Conservation (phyloP, 1,140 invertebrate genomes). For the Drosophila pseudoananassae region DNA sequence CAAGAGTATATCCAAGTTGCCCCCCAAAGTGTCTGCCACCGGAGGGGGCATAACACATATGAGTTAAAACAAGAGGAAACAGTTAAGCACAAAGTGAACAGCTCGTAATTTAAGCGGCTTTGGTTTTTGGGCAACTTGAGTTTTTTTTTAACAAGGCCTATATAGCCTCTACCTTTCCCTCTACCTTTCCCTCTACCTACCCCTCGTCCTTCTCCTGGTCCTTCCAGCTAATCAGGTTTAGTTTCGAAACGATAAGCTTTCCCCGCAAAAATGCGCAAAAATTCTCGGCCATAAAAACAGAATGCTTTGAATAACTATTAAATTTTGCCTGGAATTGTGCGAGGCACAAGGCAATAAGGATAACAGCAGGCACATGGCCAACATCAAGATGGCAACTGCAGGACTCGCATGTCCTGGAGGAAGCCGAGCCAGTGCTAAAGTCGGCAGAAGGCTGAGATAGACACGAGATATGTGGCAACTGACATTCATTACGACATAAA, state of each 20-base stretch:
- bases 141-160: constrained; percentile 17
- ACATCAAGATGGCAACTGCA: constrained; percentile 19
- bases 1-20: not conserved
- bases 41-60: constrained; percentile 14
- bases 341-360: constrained; percentile 7
- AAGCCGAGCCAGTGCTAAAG: constrained; percentile 49
- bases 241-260: constrained; percentile 33
- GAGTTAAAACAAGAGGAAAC: constrained; percentile 56
- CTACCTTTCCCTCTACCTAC: too few species aligned
- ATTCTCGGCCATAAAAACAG: constrained; percentile 8
- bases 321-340: constrained; percentile 13
- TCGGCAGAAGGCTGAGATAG: constrained; percentile 67
- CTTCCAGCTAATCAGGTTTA: not conserved
- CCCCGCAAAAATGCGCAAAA: constrained; percentile 28
- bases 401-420: not conserved
- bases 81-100: constrained; percentile 73
- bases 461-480: constrained; percentile 65
- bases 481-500: constrained; percentile 77
- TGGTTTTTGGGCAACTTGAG: constrained; percentile 18
- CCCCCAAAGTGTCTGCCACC: not conserved
- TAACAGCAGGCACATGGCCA: not conserved
- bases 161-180: too few species aligned
- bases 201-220: not conserved
- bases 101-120: constrained; percentile 74
- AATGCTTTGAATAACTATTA: constrained; percentile 49